Conservation (phyloP, 2,797 vertebrate genomes). For the Taenioides sp. region DNA sequence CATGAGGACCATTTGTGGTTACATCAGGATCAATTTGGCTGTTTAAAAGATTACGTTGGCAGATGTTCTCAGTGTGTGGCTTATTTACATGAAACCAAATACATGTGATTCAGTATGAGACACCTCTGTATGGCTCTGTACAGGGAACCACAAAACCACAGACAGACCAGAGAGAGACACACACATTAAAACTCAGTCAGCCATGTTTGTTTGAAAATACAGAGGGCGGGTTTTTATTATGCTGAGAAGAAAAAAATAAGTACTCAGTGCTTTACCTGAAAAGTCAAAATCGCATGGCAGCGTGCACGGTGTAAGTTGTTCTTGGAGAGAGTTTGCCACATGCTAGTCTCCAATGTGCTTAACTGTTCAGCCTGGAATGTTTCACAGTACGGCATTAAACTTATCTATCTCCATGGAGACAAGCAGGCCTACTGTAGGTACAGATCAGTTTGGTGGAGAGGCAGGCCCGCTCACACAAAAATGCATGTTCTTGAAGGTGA, state of each 20-base stretch:
- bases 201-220: neutral
- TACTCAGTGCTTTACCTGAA: no score
- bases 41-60: neutral
- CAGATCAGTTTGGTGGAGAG: no score
- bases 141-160: slow-evolving; percentile 8
- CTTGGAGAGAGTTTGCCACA: no score
- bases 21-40: neutral
- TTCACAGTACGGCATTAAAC: no score
- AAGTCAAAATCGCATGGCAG: no score
- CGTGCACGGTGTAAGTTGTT: no score
- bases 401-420: no score
- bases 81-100: neutral
- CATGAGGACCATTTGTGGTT: neutral
- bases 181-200: neutral
- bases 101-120: slow-evolving; percentile 2
- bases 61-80: neutral
- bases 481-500: no score
- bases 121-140: neutral
- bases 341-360: no score
- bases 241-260: neutral
- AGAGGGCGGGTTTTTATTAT: neutral
- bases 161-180: neutral
- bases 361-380: no score
- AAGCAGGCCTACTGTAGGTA: no score
- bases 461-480: no score